A percentile compares a stretch with the other conserved stretches of the same genome.
Conservation (phyloP, 2,113 vertebrate species). For the Scytalopus superciliaris region DNA sequence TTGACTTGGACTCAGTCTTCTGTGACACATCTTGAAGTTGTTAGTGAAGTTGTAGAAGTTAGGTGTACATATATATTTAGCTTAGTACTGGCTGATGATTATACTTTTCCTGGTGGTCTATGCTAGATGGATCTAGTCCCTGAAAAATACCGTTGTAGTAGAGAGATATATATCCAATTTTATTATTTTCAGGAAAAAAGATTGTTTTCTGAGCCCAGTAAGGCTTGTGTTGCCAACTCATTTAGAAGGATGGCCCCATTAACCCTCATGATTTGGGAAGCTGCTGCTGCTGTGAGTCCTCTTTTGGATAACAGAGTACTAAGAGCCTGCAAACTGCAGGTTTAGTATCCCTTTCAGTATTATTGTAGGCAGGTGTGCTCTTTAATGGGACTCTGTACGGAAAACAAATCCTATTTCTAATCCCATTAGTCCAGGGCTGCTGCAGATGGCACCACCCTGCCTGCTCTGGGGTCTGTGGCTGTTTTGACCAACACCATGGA, state of each 20-base stretch:
- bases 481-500: not conserved
- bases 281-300: not conserved
- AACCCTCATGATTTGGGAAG: not conserved
- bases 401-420: not conserved
- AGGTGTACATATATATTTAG: not conserved
- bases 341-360: not conserved
- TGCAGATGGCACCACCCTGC: not conserved
- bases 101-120: not conserved
- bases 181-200: not conserved
- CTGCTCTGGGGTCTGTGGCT: not conserved
- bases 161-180: not conserved
- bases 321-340: not conserved
- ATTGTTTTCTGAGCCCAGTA: not conserved
- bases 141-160: not conserved
- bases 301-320: not conserved
- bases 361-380: not conserved
- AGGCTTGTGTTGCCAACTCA: not conserved
- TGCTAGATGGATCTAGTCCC: not conserved
- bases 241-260: not conserved
- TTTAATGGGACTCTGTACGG: not conserved
- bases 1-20: not conserved
- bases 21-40: not conserved
- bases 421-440: not conserved
- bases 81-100: not conserved
- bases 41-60: too few species aligned